Evolutionary conservation across 1,140 invertebrate species (phyloP).

Genomic region (Bombus waltoni): DNA sequence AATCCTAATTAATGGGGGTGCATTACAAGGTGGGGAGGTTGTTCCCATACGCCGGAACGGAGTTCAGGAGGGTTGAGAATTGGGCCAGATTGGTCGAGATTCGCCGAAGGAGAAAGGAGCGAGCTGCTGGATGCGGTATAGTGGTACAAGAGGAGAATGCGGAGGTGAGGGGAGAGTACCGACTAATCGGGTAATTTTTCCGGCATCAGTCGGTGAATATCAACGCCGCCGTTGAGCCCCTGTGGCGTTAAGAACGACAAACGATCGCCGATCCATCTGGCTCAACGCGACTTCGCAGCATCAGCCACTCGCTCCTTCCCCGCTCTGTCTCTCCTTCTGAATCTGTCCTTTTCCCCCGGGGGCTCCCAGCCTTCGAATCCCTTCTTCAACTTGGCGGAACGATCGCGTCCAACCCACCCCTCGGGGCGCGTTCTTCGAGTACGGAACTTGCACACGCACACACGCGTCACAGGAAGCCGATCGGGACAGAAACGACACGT

Average conservation of each 20-base stretch:
- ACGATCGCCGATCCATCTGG: constrained; percentile 82
- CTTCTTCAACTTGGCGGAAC: constrained; percentile 42
- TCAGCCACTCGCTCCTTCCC: constrained; percentile 41
- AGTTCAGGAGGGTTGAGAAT: constrained; percentile 42
- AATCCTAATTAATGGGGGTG: constrained; percentile 72
- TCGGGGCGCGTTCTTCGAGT: constrained; percentile 43
- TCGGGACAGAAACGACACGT: constrained; percentile 25
- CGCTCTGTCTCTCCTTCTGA: constrained; percentile 38
- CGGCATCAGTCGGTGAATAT: constrained; percentile 82
- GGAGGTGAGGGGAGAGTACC: constrained; percentile 29
- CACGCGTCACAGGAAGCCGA: constrained; percentile 10
- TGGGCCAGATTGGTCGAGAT: constrained; percentile 38
- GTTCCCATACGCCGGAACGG: background rate
- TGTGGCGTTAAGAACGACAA: constrained; percentile 81
- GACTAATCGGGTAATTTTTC: constrained; percentile 82
- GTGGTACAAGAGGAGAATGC: background rate
- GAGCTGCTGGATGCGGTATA: constrained; percentile 35
- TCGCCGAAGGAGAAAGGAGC: background rate
- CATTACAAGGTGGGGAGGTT: constrained; percentile 54
- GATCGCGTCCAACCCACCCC: constrained; percentile 6
- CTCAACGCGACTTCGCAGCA: constrained; percentile 77
- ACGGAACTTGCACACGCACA: constrained; percentile 1
- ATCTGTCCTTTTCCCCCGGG: constrained; percentile 46
- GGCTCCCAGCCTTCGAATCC: constrained; percentile 23
- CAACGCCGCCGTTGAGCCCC: constrained; percentile 76